These are phyloP conservation scores for Dolichotis patagonum DNA, from an alignment of 2,113 vertebrate genomes.

Conservation along the genomic window DNA sequence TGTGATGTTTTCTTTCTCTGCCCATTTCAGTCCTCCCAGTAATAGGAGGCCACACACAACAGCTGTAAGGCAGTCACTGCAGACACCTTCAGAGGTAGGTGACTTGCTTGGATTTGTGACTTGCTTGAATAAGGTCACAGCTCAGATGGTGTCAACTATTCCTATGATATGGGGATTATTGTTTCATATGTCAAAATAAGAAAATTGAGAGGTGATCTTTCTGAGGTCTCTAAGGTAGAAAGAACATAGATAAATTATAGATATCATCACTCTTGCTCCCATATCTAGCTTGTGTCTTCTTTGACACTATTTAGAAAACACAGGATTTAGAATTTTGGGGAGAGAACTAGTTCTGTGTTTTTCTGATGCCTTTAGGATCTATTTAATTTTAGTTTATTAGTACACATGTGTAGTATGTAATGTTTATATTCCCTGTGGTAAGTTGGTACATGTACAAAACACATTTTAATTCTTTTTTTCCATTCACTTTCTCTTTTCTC, in stretches of 20 bases:
- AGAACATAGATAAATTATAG: background rate
- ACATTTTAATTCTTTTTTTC: background rate
- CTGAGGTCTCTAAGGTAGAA: background rate
- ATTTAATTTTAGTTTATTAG: background rate
- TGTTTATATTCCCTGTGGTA: background rate
- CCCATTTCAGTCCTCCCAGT: background rate
- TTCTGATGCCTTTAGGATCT: background rate
- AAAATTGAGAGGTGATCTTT: background rate
- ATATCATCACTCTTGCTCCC: background rate
- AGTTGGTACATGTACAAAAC: background rate
- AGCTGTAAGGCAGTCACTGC: background rate
- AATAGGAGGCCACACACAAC: background rate
- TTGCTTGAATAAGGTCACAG: background rate
- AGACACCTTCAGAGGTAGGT: conserved; percentile 40
- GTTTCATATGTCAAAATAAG: background rate
- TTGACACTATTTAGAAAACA: background rate
- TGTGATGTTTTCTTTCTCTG: conserved; percentile 19
- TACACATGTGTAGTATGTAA: background rate
- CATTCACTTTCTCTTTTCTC: background rate
- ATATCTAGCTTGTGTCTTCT: background rate
- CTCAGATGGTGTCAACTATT: background rate
- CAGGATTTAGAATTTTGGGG: background rate
- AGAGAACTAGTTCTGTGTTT: background rate
- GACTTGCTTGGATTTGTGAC: background rate
- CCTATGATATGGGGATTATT: background rate